These are phyloP conservation scores for Athalia rosae DNA, from an alignment of 2,888 invertebrate species.

Conservation along the genomic window DNA sequence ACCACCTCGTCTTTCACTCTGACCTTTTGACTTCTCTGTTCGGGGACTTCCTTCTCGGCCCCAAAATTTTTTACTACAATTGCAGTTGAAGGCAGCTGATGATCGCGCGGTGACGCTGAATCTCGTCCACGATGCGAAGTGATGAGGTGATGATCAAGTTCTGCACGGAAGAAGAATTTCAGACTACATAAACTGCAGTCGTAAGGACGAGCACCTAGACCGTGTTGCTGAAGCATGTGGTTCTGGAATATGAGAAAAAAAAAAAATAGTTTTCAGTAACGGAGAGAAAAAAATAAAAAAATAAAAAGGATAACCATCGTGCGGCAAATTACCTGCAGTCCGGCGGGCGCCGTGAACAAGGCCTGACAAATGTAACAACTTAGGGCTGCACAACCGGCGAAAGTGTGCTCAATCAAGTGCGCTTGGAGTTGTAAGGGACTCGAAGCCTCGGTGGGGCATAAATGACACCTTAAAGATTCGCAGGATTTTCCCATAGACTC, in stretches of 20 bases:
- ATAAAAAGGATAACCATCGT: background rate
- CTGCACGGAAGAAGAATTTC: conserved; percentile 93
- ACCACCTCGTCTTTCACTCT: conserved; percentile 62
- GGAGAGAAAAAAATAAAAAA: background rate
- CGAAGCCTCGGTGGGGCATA: conserved; percentile 86
- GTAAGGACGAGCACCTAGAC: conserved; percentile 87
- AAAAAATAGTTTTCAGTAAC: background rate
- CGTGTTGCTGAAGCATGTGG: conserved; percentile 87
- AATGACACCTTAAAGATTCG: conserved; percentile 77
- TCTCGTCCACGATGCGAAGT: conserved; percentile 56
- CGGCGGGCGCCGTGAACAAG: conserved; percentile 88
- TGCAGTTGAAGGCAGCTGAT: conserved; percentile 3
- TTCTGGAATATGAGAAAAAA: conserved; percentile 74
- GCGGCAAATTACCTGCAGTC: conserved; percentile 74
- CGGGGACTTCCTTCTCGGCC: background rate
- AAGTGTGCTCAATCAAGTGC: conserved; percentile 94
- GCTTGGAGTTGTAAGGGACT: conserved; percentile 89
- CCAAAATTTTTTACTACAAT: conserved; percentile 7
- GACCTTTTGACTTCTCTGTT: conserved; percentile 49
- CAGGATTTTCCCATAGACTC: conserved; percentile 58
- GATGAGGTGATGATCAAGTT: conserved; percentile 87
- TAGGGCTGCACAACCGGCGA: conserved; percentile 88
- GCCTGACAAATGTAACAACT: conserved; percentile 93
- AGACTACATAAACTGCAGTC: conserved; percentile 89
- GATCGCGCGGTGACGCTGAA: conserved; percentile 34